A percentile compares a stretch with the other conserved stretches of the same genome.
Evolutionary conservation across 2,113 vertebrate genomes (phyloP).

Genomic region (Pygoscelis adeliae): DNA sequence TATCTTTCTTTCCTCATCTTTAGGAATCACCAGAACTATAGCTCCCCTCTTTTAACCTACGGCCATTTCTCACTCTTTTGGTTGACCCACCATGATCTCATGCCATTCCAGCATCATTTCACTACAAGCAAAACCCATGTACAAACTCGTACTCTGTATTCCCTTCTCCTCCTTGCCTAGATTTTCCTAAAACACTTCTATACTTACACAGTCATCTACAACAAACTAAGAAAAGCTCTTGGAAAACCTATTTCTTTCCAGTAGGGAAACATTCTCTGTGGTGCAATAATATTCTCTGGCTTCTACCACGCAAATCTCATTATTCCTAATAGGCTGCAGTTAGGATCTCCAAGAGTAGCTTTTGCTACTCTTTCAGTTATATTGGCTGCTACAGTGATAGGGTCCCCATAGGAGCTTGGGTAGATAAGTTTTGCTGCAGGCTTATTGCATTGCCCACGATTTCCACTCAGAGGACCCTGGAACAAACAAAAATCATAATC

Average conservation of each 20-base stretch:
- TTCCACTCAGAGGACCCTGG: background rate
- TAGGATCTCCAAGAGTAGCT: background rate
- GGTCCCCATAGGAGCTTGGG: background rate
- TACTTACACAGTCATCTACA: background rate
- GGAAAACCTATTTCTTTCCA: background rate
- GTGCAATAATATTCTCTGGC: too few relatives aligned
- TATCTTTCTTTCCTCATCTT: background rate
- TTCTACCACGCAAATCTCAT: too few relatives aligned
- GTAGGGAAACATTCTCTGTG: background rate
- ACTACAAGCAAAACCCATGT: background rate
- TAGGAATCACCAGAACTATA: background rate
- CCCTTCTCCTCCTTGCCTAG: background rate
- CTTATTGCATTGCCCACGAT: background rate
- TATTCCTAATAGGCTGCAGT: too few relatives aligned
- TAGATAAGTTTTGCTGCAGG: background rate
- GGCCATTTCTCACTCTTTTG: background rate
- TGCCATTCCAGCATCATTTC: background rate
- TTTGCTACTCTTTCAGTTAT: background rate
- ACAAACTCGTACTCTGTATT: background rate
- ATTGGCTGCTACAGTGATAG: background rate
- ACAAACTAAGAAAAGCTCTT: background rate
- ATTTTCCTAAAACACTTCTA: background rate
- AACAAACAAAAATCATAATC: slow-evolving; percentile 46
- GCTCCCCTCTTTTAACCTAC: background rate
- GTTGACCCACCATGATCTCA: background rate